Evolutionary conservation across 2,888 invertebrate species (phyloP), one percentile per base, ranked within the genome.

Genomic region (Athrips mouffetella): DNA sequence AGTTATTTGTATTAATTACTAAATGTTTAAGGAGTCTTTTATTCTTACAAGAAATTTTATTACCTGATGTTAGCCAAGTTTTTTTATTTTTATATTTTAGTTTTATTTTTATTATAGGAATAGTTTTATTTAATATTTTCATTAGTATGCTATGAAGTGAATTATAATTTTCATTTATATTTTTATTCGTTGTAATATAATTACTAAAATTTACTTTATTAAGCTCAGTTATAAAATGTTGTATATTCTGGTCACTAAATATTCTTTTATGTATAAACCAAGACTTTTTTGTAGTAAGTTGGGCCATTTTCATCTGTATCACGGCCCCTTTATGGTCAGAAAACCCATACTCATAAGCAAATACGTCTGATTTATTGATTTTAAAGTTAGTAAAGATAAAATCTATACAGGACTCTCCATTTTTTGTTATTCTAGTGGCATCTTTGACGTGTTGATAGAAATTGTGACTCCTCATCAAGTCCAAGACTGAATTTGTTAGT

Each of bases 41-140:
- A 10, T 35, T 35, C 16, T 15, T 23, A 37, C 37, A 46, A 18
- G 39, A 46, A 15, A 1, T 27, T 11, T n/a, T 27, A 1, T 37
- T 18, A 0, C 46, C 46, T 35, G n/a, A n/a, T n/a, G n/a, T n/a
- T n/a, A n/a, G n/a, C n/a, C n/a, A n/a, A n/a, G n/a, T n/a, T n/a
- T n/a, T n/a, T n/a, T n/a, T n/a, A 23, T 33, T 31, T 31, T 21
- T 41, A n/a, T 6, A 15, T 23, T 31, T 23, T 47, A 21, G 13
- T 40, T 40, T 40, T n/a, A 41, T 15, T 31, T 4, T 41, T 23
- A 29, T 21, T 30, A 13, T 41, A 13, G 40, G 47, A 10, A 30
- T 47, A 18, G 13, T 20, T 20, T 15, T 15, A 11, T 41, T 21
- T 15, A 47, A 16, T 3, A 31, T 31, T n/a, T 15, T 41, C 8